Evolutionary conservation across 2,797 vertebrate genomes (phyloP).

Genomic region (Rhinatrema bivittatum): DNA sequence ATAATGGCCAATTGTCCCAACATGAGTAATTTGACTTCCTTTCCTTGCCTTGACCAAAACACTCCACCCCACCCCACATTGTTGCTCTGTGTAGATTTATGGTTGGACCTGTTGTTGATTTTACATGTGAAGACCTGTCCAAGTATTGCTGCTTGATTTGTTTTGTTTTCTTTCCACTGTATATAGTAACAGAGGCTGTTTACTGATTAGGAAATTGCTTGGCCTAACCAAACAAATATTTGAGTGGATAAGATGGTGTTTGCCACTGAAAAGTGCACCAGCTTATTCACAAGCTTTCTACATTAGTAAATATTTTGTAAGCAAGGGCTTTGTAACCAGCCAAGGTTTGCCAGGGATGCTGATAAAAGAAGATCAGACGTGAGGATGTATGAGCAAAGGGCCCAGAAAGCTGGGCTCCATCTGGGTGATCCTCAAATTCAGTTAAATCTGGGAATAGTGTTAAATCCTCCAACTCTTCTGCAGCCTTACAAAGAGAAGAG

Average conservation of each 20-base stretch:
- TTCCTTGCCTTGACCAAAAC: too few relatives aligned
- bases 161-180: constrained; percentile 29
- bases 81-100: background rate
- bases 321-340: constrained; percentile 16
- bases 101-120: constrained; percentile 7
- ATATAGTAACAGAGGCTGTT: constrained; percentile 55
- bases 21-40: too few relatives aligned
- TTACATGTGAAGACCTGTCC: constrained; percentile 52
- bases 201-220: constrained; percentile 23
- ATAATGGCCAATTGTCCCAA: too few relatives aligned
- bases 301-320: constrained; percentile 15
- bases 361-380: too few relatives aligned
- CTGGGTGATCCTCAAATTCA: too few relatives aligned
- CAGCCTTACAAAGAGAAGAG: too few relatives aligned
- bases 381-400: background rate
- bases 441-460: too few relatives aligned
- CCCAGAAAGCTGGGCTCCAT: too few relatives aligned
- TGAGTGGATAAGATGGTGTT: constrained; percentile 6
- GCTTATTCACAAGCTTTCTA: constrained; percentile 17
- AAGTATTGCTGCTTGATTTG: background rate
- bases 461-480: too few relatives aligned
- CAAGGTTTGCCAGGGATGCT: background rate
- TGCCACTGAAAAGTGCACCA: background rate
- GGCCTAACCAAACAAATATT: constrained; percentile 10
- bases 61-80: too few relatives aligned